Evolutionary conservation across 2,888 invertebrate species (phyloP), one percentile per base, ranked within the genome.

Genomic region (Aplocera efformata): DNA sequence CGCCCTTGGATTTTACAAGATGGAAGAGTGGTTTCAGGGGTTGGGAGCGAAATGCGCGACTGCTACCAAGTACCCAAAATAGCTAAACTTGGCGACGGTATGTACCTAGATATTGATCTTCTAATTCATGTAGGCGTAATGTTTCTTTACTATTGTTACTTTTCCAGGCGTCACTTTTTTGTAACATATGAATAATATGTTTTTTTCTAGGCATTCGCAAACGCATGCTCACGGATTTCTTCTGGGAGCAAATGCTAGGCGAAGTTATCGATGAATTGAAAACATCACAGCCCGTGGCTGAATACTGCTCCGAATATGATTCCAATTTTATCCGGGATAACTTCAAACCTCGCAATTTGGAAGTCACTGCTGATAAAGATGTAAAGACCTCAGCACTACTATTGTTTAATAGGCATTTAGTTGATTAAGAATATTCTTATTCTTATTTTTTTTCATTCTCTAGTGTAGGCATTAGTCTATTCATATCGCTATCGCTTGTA

Each of bases 211-310:
- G 89, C 37, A 70, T 84, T 32, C 81, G 89, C 7, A 82, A 73
- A 50, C 67, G 77, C 11, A 77, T 88, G 81, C 56, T 88, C 7
- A 82, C 77, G 0, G 79, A 88, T 48, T 86, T 85, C 58, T 86
- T 82, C 55, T 88, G 85, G 86, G 86, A 84, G 52, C 82, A 88
- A 76, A 86, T 86, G 84, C 54, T 88, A 24, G 80, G 81, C n/a
- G 88, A 88, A 63, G 81, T 84, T 1, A 76, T 88, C 1, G 79
- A 82, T n/a, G 88, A 88, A 48, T 30, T 88, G 27, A 73, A 69
- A 1, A 75, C 78, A 0, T 64, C 76, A 6, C 70, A 80, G 17
- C 76, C 79, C 0, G 71, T 77, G 0, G 57, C 56, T 0, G 84
- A 88, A 40, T 85, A 84, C 37, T 84, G 85, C 45, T 67, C 88